Evolutionary conservation across 1,140 invertebrate genomes (phyloP), one percentile per base, ranked within the genome.

Genomic region (Microplitis mediator): DNA sequence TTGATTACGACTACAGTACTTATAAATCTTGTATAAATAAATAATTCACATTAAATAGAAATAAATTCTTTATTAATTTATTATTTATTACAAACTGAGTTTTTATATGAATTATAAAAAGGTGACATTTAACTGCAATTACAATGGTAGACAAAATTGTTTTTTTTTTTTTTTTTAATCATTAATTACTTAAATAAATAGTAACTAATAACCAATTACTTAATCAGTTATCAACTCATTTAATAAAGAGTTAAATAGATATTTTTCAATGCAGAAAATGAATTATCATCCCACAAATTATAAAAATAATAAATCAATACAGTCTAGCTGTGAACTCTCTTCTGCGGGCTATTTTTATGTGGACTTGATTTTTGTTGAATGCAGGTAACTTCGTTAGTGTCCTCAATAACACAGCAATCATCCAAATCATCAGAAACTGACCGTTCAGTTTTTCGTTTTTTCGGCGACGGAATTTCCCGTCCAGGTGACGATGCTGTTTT

Each of bases 341-440:
- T 75, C 4, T 32, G 62, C 3, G 50, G 45, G 35, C 58, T 51
- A 61, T 72, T 74, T 51, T 72, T 67, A 14, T 23, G 23, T 23
- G 23, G 23, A 23, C 32, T 70, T 11, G 23, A 23, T 8, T 34
- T 31, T 11, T 11, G 4, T 50, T 9, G 13, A 6, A 45, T 0
- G 34, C 31, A 63, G 11, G 32, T 52, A 23, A 35, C 8, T 4
- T 80, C 77, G 16, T 74, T 71, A 36, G 87, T 81, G 16, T 84
- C 81, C 9, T 84, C 85, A 36, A 87, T 81, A 34, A 87, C 82
- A 31, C 82, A 82, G n/a, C 88, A 77, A 63, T 88, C 88, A 73
- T 89, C 84, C 32, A 82, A 83, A 36, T 84, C 82, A 2, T 82
- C 82, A 11, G 67, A 32, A 75, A 77, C 50, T 68, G 78, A n/a